A percentile compares a stretch with the other conserved stretches of the same genome.
Evolutionary conservation across 2,797 vertebrate species (phyloP).

Genomic region (Gouania willdenowi): DNA sequence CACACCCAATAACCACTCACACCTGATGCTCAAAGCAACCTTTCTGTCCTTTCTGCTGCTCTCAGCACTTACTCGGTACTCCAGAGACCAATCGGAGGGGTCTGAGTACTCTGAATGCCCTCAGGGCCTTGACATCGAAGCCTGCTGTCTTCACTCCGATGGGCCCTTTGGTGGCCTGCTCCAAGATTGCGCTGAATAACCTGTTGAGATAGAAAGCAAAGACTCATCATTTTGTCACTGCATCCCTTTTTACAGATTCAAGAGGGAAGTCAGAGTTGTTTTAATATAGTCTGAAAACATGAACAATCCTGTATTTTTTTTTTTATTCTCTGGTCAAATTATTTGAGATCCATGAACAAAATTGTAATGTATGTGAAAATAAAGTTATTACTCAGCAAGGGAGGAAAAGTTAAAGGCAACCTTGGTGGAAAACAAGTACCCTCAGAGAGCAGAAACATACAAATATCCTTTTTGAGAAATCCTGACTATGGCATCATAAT

Average conservation of each 20-base stretch:
- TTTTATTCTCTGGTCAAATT: too few relatives aligned
- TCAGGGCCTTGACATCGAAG: slow-evolving; percentile 96
- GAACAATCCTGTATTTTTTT: too few relatives aligned
- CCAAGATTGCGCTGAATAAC: slow-evolving; percentile 99
- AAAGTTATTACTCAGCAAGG: too few relatives aligned
- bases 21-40: slow-evolving; percentile 44
- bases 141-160: slow-evolving; percentile 96
- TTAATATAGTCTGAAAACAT: too few relatives aligned
- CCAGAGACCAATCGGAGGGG: slow-evolving; percentile 95
- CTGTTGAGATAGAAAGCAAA: slow-evolving; percentile 63
- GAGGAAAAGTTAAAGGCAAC: too few relatives aligned
- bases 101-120: slow-evolving; percentile 94
- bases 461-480: too few relatives aligned
- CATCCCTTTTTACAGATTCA: slow-evolving; percentile 4
- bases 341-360: too few relatives aligned
- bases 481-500: too few relatives aligned
- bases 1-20: slow-evolving; percentile 36
- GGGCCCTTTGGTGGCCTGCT: slow-evolving; percentile 97
- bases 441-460: too few relatives aligned
- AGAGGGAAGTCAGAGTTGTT: too few relatives aligned
- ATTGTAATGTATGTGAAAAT: too few relatives aligned
- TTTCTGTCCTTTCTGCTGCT: neutral
- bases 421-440: too few relatives aligned
- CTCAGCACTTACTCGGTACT: slow-evolving; percentile 90
- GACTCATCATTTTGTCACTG: neutral